Conservation (phyloP, 1,140 invertebrate genomes). For the Drosophila prosaltans region DNA sequence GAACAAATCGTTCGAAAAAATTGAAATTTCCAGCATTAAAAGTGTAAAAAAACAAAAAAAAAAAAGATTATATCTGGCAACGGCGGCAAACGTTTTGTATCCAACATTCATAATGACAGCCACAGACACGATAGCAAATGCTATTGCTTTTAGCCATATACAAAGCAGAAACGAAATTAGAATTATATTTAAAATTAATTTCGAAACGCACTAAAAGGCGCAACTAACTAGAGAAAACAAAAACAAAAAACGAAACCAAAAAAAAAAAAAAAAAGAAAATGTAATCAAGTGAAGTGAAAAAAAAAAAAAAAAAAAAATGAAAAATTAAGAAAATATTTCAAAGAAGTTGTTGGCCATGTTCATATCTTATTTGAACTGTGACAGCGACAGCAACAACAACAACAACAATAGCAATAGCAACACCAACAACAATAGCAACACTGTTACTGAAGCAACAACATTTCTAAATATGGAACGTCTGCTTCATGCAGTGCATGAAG, state of each 20-base stretch:
- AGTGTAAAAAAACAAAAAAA: background rate
- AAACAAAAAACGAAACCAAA: background rate
- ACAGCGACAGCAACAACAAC: conserved; percentile 43
- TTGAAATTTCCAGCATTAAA: background rate
- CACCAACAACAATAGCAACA: conserved; percentile 12
- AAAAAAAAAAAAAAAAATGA: conserved; percentile 30
- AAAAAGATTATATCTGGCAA: conserved; percentile 32
- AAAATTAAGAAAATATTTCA: conserved; percentile 23
- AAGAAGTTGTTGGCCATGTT: conserved; percentile 63
- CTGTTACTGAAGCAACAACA: conserved; percentile 28
- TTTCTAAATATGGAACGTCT: conserved; percentile 68
- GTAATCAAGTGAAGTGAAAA: conserved; percentile 62
- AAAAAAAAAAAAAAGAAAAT: conserved; percentile 23
- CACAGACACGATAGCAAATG: conserved; percentile 29
- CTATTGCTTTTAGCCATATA: background rate
- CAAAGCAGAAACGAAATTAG: conserved; percentile 22
- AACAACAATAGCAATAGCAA: conserved; percentile 20
- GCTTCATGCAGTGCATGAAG: conserved; percentile 71
- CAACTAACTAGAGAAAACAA: background rate
- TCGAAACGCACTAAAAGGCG: conserved; percentile 14
- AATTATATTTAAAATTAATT: conserved; percentile 19
- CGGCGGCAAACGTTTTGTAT: conserved; percentile 45
- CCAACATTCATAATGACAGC: conserved; percentile 55
- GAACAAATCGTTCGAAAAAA: background rate
- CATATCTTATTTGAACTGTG: conserved; percentile 78